These are phyloP conservation scores for Tipula lateralis DNA, from an alignment of 2,888 invertebrate genomes.

Conservation along the genomic window DNA sequence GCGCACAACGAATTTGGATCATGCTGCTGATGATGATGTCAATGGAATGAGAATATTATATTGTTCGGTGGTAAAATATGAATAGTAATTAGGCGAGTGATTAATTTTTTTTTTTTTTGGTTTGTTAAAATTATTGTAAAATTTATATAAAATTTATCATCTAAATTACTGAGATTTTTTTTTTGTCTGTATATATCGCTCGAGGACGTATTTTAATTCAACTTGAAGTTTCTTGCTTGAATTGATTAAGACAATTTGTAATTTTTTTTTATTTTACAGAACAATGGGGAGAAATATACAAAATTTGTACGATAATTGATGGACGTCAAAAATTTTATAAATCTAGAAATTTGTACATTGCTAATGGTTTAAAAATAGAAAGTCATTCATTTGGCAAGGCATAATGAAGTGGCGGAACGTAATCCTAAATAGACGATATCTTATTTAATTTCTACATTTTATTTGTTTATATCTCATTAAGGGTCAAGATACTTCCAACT, in stretches of 20 bases:
- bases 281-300: neutral
- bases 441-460: no score
- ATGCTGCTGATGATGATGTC: neutral
- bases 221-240: neutral
- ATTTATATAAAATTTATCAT: neutral
- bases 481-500: no score
- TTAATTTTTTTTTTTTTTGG: neutral
- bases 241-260: constrained; percentile 19
- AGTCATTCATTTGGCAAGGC: neutral
- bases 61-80: neutral
- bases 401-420: no score
- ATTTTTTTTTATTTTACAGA: neutral
- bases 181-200: neutral
- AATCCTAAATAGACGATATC: no score
- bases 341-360: neutral
- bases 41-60: neutral
- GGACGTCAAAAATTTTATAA: neutral
- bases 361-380: neutral
- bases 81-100: neutral
- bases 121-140: neutral
- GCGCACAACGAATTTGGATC: neutral
- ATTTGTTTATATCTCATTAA: no score
- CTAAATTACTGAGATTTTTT: neutral
- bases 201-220: neutral
- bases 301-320: neutral